Conservation (phyloP, 2,888 invertebrate genomes). For the Acleris sparsana region DNA sequence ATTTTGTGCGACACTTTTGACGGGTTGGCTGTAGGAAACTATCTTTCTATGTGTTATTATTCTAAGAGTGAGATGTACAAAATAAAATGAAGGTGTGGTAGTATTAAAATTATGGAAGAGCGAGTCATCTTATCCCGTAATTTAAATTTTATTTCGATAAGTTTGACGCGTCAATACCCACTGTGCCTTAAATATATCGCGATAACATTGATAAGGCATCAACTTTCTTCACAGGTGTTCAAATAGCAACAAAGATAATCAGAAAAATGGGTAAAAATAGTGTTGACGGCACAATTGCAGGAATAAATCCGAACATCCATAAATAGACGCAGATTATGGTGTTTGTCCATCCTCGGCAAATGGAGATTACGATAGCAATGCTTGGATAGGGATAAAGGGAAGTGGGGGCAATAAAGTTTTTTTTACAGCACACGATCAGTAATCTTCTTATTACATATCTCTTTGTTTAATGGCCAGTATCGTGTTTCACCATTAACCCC, state of each 20-base stretch:
- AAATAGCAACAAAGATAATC: conserved; percentile 5
- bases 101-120: too few relatives aligned
- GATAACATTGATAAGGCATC: background rate
- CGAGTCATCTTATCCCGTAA: too few relatives aligned
- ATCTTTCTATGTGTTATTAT: too few relatives aligned
- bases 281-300: conserved; percentile 20
- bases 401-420: background rate
- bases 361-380: conserved; percentile 19
- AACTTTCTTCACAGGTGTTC: background rate
- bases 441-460: background rate
- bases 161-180: too few relatives aligned
- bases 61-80: too few relatives aligned
- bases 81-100: too few relatives aligned
- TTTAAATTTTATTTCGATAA: too few relatives aligned
- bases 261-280: conserved; percentile 10
- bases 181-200: too few relatives aligned
- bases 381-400: conserved; percentile 15
- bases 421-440: background rate
- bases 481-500: too few relatives aligned
- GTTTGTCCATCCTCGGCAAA: conserved; percentile 3
- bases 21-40: too few relatives aligned
- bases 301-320: conserved; percentile 19
- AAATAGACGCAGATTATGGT: conserved; percentile 26
- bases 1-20: too few relatives aligned
- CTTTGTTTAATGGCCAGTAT: too few relatives aligned